phyloP scores from a whole-genome alignment of 2,888 invertebrate species.

The Laothoe populi region DNA sequence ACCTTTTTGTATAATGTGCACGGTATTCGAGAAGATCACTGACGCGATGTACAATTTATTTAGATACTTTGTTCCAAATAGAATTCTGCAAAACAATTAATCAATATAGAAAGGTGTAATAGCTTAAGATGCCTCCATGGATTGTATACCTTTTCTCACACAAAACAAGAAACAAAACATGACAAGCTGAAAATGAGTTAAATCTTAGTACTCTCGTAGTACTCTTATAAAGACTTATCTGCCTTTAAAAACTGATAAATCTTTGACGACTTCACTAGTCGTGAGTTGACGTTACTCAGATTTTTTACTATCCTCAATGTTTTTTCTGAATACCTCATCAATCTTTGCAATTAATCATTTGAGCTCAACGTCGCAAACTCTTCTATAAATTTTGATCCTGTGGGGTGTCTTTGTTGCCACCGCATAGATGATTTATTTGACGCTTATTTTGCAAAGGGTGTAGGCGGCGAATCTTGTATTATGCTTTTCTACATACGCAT shows the following conservation, averaged over 20 bases:
- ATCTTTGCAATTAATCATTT: slow-evolving; percentile 22
- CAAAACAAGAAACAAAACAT: too few species aligned
- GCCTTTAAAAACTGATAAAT: background rate
- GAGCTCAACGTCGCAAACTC: slow-evolving; percentile 1
- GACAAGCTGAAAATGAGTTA: too few species aligned
- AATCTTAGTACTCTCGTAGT: too few species aligned
- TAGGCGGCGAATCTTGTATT: background rate
- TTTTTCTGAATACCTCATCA: slow-evolving; percentile 21
- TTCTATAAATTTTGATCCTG: slow-evolving; percentile 9
- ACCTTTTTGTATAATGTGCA: too few species aligned
- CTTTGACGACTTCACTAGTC: background rate
- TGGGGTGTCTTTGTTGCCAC: background rate
- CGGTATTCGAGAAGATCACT: too few species aligned
- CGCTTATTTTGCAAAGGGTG: background rate
- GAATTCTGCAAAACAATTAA: too few species aligned
- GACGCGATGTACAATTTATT: too few species aligned
- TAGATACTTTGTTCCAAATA: slow-evolving; percentile 17
- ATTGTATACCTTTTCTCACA: too few species aligned
- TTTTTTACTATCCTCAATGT: slow-evolving; percentile 8
- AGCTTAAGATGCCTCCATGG: too few species aligned
- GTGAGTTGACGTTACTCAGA: background rate
- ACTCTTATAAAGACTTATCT: too few species aligned
- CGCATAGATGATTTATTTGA: background rate
- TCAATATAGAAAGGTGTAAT: too few species aligned
- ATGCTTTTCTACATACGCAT: background rate